Percentiles rank a stretch among this genome's conserved stretches.
Conservation (phyloP, 2,797 vertebrate genomes). For the Amblyopsis hoosieri region DNA sequence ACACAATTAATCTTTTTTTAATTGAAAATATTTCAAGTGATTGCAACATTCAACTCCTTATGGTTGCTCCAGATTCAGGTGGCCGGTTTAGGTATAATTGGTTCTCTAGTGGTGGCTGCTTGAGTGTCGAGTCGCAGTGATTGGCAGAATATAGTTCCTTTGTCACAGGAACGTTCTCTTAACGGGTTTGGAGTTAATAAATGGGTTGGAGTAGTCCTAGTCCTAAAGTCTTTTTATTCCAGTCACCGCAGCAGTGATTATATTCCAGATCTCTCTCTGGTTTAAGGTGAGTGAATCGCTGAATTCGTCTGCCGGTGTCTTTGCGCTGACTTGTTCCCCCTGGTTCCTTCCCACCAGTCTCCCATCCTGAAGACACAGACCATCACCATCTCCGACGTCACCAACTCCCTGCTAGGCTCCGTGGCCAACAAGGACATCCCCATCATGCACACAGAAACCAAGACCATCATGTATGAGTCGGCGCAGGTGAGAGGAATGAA, state of each 20-base stretch:
- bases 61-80: not conserved
- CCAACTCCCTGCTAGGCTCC: slow-evolving; percentile 84
- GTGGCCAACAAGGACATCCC: slow-evolving; percentile 91
- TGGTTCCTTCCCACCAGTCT: slow-evolving; percentile 74
- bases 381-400: slow-evolving; percentile 92
- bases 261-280: too few species aligned
- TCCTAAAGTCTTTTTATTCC: too few species aligned
- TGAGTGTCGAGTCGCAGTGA: not conserved
- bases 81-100: slow-evolving; percentile 1
- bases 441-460: slow-evolving; percentile 96
- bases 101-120: not conserved
- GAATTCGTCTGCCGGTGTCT: too few species aligned
- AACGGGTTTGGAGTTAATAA: too few species aligned
- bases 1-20: not conserved
- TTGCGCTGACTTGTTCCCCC: too few species aligned
- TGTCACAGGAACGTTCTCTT: slow-evolving; percentile 4
- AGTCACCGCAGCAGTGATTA: too few species aligned
- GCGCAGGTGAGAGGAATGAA: slow-evolving; percentile 82
- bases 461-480: slow-evolving; percentile 97
- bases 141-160: not conserved
- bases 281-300: too few species aligned
- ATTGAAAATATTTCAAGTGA: not conserved
- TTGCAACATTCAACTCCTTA: not conserved
- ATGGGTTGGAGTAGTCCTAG: too few species aligned
- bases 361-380: slow-evolving; percentile 94